Evolutionary conservation across 2,888 invertebrate genomes (phyloP), one percentile per base, ranked within the genome.

Genomic region (Stratiomys singularior): DNA sequence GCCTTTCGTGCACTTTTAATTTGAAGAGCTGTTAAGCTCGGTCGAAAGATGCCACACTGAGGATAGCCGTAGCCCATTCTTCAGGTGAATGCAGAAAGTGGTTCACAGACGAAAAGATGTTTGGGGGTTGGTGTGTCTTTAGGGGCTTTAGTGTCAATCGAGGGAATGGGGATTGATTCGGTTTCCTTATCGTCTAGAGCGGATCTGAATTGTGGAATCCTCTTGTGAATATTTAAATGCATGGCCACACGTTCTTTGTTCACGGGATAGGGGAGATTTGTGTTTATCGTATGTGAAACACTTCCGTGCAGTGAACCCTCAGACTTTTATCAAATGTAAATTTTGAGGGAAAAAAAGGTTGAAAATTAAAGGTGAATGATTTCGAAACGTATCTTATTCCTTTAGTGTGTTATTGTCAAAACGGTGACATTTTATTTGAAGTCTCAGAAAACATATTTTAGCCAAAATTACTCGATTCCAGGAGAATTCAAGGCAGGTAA

Each of bases 1-100:
- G 28, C 79, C 76, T 76, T 69, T 77, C 76, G 77, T 79, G 79
- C 79, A 79, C 79, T 79, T 79, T 79, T 77, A 79, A 79, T 79
- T 79, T 74, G 77, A 76, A 77, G 77, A 79, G 79, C 77, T 76
- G 77, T 79, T 79, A 79, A 77, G 77, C 67, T 72, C 69, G 76
- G 74, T 76, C 77, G 77, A 74, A 58, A 74, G 74, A 74, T 74
- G 58, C 44, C 58, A 58, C 44, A 58, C 25, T 11, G 58, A 74
- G 74, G 25, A 25, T 74, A 37, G 58, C 47, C 69, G 28, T 44
- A 27, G 37, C 25, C 69, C 60, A 58, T 37, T n/a, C n/a, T n/a
- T 37, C 37, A 37, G 37, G 74, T 56, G 37, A 44, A 27, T 58
- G 37, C 60, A 58, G 60, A 52, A 27, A 44, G 44, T 58, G 15